Evolutionary conservation across 2,888 invertebrate genomes (phyloP), one percentile per base, ranked within the genome.

Genomic region (Iselma pallidipennis): DNA sequence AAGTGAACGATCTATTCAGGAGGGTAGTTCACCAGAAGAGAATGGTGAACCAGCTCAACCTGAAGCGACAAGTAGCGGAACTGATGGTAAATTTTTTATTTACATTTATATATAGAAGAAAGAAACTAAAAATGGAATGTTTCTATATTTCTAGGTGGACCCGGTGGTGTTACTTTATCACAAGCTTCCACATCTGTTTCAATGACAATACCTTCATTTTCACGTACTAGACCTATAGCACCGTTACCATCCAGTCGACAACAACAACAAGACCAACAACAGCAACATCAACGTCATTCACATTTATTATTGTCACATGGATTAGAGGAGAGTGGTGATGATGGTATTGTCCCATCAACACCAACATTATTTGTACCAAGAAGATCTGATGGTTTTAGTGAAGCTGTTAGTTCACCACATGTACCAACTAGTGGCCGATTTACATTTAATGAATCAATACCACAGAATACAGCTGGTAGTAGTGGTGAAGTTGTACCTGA

Each of bases 351-450:
- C 29, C 95, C 96, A 14, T 92, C 94, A 60, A 95, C 95, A 10
- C 94, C 96, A 16, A 94, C 95, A 3, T 83, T 95, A 25, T 92
- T 91, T 76, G 90, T 92, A 49, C 93, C 94, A 3, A 83, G 92
- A 62, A 85, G 94, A 63, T 89, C 87, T 63, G 95, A 95, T 79
- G 94, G 94, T 56, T 94, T 94, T 82, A 93, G 94, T 37, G 94
- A 95, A 79, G 95, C 95, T 49, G 92, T 96, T 33, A 95, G 95
- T 78, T 96, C 96, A 0, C 96, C 96, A 4, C 89, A 91, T 82
- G 89, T 91, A 26, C 87, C 87, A 3, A 81, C 82, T 60, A 81
- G 81, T 65, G 86, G 87, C 55, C 83, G 89, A 68, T 91, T 90
- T 74, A 87, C 86, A 16, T 89, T 89, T 74, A 85, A 86, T 59